Conservation (phyloP, 1,140 invertebrate genomes). For the Panulirus ornatus region DNA sequence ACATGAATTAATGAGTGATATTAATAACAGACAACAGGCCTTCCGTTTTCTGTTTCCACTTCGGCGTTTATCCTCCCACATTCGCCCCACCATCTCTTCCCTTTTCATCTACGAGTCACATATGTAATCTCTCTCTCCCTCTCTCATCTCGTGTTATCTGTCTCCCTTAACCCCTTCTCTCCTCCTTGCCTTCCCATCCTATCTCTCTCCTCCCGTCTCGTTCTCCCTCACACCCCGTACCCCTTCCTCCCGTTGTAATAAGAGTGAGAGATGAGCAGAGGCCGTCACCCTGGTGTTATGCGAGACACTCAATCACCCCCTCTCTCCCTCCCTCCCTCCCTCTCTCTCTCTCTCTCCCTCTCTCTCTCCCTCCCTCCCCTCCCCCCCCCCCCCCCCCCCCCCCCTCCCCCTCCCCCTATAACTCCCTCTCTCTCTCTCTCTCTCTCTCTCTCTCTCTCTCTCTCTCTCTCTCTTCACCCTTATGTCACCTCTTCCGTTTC, state of each 20-base stretch:
- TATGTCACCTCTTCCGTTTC: neutral
- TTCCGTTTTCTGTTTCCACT: neutral
- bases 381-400: neutral
- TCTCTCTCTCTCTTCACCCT: neutral
- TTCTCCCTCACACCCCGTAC: neutral
- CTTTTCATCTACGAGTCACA: too few relatives aligned
- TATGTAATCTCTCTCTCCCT: conserved; percentile 37
- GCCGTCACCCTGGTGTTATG: too few relatives aligned
- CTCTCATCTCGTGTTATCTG: neutral
- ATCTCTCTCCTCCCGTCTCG: neutral
- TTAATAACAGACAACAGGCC: neutral
- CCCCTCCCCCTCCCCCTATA: neutral
- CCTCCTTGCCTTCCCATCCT: neutral
- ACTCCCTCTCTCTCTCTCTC: neutral
- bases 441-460: neutral
- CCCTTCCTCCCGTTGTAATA: neutral
- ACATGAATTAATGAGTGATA: too few relatives aligned
- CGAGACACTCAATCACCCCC: conserved; percentile 5
- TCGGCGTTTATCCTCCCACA: too few relatives aligned
- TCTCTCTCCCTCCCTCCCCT: neutral
- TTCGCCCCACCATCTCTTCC: too few relatives aligned
- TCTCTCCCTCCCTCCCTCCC: neutral
- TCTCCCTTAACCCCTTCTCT: neutral
- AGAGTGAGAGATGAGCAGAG: neutral
- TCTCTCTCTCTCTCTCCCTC: neutral